Conservation (phyloP, 2,797 vertebrate species). For the Dendrocincla tyrannina region DNA sequence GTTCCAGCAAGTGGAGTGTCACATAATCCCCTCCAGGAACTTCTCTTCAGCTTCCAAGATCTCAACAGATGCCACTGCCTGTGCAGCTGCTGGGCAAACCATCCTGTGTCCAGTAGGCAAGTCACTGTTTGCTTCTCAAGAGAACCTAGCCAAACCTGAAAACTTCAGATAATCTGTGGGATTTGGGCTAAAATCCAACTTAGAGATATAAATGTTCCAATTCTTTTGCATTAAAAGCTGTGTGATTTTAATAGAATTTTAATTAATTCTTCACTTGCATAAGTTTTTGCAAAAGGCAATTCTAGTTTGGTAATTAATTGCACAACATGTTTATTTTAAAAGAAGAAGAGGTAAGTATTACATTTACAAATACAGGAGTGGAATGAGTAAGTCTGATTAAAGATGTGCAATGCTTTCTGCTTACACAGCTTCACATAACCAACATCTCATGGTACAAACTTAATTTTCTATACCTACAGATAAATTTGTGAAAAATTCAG, state of each 20-base stretch:
- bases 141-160: neutral
- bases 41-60: neutral
- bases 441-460: neutral
- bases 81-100: neutral
- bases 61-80: neutral
- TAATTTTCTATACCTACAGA: neutral
- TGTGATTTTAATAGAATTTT: neutral
- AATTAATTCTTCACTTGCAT: neutral
- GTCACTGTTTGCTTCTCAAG: neutral
- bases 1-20: neutral
- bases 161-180: neutral
- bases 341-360: neutral
- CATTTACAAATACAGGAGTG: neutral
- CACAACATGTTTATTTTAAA: neutral
- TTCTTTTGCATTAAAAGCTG: neutral
- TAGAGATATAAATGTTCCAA: neutral
- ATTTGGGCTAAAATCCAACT: neutral
- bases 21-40: neutral
- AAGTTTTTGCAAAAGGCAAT: neutral
- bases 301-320: neutral
- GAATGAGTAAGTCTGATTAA: neutral
- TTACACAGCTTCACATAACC: neutral
- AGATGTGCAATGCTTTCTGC: neutral
- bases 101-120: neutral
- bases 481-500: neutral